Percentiles rank a stretch among this genome's conserved stretches.
phyloP scores from a whole-genome alignment of 2,888 invertebrate genomes.

The Syrphus vitripennis region DNA sequence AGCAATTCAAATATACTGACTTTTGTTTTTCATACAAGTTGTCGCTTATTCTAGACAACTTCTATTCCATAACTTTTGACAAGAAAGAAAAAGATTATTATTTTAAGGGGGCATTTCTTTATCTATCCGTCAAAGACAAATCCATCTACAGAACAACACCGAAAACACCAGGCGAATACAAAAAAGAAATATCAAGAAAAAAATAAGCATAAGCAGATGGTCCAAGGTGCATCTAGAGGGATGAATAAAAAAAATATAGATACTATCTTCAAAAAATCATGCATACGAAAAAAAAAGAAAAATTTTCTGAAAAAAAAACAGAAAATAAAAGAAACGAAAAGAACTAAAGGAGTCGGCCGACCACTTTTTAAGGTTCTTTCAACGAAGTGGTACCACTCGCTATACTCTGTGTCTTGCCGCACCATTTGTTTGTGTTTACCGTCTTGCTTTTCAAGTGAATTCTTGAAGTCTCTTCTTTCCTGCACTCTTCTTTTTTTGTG shows the following conservation, averaged over 20 bases:
- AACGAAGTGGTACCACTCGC: conserved; percentile 38
- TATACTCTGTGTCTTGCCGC: conserved; percentile 13
- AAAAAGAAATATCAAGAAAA: conserved; percentile 28
- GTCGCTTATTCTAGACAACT: no score
- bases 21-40: no score
- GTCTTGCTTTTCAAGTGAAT: conserved; percentile 48
- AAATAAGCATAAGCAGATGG: conserved; percentile 57
- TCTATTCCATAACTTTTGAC: background rate
- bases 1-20: no score
- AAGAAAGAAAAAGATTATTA: background rate
- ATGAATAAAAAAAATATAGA: conserved; percentile 18
- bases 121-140: background rate
- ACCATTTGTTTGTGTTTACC: conserved; percentile 52
- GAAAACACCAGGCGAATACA: background rate
- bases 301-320: background rate
- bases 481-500: background rate
- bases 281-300: background rate
- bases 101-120: background rate
- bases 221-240: conserved; percentile 26
- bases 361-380: conserved; percentile 54
- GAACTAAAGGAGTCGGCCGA: conserved; percentile 65
- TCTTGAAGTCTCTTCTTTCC: conserved; percentile 6
- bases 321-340: conserved; percentile 1
- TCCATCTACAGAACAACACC: background rate
- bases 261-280: conserved; percentile 26